Conservation (phyloP, 2,113 vertebrate genomes). For the Xiphorhynchus elegans region DNA sequence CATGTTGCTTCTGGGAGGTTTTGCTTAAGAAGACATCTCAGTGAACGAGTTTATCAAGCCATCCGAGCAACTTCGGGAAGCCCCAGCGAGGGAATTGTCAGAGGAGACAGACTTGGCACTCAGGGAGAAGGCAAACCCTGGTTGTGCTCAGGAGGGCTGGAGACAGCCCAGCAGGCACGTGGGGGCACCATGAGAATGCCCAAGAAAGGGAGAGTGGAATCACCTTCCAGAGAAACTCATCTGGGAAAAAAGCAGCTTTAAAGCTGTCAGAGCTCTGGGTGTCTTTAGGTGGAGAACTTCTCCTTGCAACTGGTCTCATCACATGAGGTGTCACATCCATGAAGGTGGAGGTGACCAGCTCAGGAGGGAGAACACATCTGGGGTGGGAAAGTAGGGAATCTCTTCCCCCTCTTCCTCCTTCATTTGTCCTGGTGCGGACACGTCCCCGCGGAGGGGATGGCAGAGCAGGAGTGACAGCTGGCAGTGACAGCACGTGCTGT, state of each 20-base stretch:
- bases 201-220: background rate
- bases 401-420: background rate
- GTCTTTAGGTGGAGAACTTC: background rate
- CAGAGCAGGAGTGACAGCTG: background rate
- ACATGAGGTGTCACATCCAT: background rate
- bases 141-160: background rate
- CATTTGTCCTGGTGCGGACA: background rate
- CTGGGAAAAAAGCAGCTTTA: background rate
- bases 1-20: background rate
- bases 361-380: background rate
- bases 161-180: background rate
- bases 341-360: background rate
- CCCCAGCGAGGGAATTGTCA: background rate
- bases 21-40: background rate
- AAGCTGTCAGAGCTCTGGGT: background rate
- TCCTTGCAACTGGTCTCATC: background rate
- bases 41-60: conserved; percentile 17
- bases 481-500: background rate
- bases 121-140: background rate
- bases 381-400: background rate
- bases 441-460: accelerated
- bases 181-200: background rate
- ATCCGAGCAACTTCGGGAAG: background rate
- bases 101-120: background rate
- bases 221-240: background rate